phyloP scores from a whole-genome alignment of 2,113 vertebrate species.

The Aythya baeri region DNA sequence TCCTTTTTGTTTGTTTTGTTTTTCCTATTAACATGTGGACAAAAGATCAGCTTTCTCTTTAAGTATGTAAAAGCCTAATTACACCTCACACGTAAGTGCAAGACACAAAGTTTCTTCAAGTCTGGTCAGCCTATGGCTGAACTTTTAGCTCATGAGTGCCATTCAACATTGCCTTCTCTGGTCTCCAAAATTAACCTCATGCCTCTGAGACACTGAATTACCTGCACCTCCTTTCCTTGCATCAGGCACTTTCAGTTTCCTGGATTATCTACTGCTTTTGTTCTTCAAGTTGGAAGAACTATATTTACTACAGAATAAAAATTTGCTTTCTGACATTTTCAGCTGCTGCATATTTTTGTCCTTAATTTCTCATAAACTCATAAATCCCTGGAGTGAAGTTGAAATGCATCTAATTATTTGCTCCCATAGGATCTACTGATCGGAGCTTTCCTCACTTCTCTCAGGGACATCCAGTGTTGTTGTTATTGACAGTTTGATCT shows the following conservation, averaged over 20 bases:
- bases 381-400: not conserved
- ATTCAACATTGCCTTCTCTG: accelerated
- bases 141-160: not conserved
- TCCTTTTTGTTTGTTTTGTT: not conserved
- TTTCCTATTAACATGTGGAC: accelerated
- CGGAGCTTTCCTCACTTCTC: not conserved
- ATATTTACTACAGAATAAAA: not conserved
- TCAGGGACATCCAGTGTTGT: not conserved
- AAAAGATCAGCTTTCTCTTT: not conserved
- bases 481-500: not conserved
- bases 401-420: not conserved
- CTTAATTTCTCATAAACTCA: not conserved
- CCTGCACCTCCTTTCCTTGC: not conserved
- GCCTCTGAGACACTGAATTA: not conserved
- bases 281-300: not conserved
- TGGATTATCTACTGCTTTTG: not conserved
- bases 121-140: not conserved
- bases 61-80: not conserved
- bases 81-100: not conserved
- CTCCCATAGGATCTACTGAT: not conserved
- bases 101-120: not conserved
- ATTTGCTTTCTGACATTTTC: not conserved
- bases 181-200: not conserved
- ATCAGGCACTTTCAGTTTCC: not conserved
- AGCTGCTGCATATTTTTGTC: not conserved